Conservation (phyloP, 1,140 invertebrate genomes). For the Onthophagus taurus region DNA sequence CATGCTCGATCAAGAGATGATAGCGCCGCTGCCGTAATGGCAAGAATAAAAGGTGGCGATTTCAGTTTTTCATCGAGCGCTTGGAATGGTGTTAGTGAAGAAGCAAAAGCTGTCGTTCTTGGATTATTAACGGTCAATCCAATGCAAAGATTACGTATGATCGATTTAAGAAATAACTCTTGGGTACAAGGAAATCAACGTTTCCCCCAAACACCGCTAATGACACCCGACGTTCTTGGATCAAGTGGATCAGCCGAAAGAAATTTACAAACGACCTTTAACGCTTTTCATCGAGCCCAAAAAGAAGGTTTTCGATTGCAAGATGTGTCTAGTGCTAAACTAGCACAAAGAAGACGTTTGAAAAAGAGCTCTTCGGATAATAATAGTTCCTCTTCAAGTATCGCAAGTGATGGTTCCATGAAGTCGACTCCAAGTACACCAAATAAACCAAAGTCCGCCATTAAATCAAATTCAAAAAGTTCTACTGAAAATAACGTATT, state of each 20-base stretch:
- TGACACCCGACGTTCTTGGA: conserved; percentile 47
- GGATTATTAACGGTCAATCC: conserved; percentile 75
- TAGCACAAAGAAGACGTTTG: conserved; percentile 58
- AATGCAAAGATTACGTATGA: conserved; percentile 56
- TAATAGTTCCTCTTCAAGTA: conserved; percentile 32
- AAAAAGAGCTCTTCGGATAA: conserved; percentile 47
- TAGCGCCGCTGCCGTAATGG: conserved; percentile 63
- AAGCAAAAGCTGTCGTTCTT: conserved; percentile 67
- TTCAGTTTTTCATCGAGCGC: conserved; percentile 61
- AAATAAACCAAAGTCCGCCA: conserved; percentile 11
- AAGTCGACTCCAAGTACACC: conserved; percentile 25
- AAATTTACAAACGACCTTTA: conserved; percentile 48
- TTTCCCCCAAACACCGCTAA: conserved; percentile 42
- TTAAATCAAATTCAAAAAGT: conserved; percentile 9
- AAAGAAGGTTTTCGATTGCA: conserved; percentile 48
- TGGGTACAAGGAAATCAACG: conserved; percentile 50
- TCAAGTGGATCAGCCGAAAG: conserved; percentile 34
- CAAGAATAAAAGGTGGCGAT: conserved; percentile 66
- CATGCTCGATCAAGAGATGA: conserved; percentile 58
- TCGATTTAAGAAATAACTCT: conserved; percentile 50
- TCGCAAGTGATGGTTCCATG: conserved; percentile 31
- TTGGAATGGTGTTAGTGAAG: conserved; percentile 63
- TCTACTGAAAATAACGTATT: conserved; percentile 24
- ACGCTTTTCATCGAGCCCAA: conserved; percentile 61
- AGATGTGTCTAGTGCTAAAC: conserved; percentile 57